Base-by-base conservation (phyloP, 2,888 invertebrate species). In the Epistrophe grossulariae region DNA sequence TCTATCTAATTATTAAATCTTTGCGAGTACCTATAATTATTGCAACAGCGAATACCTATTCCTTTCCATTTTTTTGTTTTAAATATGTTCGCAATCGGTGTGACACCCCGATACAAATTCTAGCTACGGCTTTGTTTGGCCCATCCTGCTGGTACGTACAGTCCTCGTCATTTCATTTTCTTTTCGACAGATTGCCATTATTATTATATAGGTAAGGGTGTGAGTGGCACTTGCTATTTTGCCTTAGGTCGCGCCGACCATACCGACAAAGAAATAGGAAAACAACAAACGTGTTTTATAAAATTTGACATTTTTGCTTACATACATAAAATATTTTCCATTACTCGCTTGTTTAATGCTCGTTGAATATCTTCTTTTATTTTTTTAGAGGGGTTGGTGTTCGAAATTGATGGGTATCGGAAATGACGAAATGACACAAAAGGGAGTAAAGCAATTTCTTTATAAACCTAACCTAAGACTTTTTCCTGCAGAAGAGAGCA, bases 321-420 rank as follows among this genome's bases (percentile, higher is more conserved):
- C 7, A 28, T 28, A 35, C 35, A 55, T 40, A 48, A 57, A 57
- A 38, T 45, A 45, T 64, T 48, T 48, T 48, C 45, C 48, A 64
- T 81, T 82, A 72, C 72, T 50, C 72, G 66, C 31, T 78, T 68
- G 15, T 71, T 55, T 68, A 50, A 72, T 68, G 59, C 66, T 73
- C 31, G 40, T 38, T 35, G 64, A 64, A 55, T 71, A 50, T 43
- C 19, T 55, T n/a, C 10, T 57, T 31, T 19, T 48, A 31, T 24
- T 15, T 24, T 15, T 43, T 43, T 68, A 40, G 11, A 13, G 13
- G 17, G 17, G 43, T 40, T 52, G 57, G 43, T 40, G 66, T 55
- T 59, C 71, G 52, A 66, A 77, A 80, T 77, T 84, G 84, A 84
- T 72, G 72, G 55, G 72, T 77, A 77, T 77, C 66, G 68, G 60